A percentile compares a stretch with the other conserved stretches of the same genome.
Conservation (phyloP, 2,888 invertebrate species). For the Hermaeophaga mercurialis region DNA sequence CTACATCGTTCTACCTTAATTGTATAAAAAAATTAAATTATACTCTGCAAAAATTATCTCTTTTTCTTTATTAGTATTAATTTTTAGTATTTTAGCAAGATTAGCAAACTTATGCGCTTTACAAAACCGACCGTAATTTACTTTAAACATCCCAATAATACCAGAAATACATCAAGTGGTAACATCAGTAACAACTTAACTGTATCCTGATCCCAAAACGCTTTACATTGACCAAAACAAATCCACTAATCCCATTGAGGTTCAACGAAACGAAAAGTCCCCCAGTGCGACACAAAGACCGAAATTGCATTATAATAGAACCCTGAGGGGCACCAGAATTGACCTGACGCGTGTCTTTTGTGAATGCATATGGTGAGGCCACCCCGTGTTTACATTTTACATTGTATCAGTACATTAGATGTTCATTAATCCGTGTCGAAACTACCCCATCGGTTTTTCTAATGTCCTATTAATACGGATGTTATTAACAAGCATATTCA, state of each 20-base stretch:
- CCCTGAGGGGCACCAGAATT: conserved; percentile 45
- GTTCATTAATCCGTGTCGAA: conserved; percentile 49
- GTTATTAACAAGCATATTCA: conserved; percentile 34
- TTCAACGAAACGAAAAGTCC: conserved; percentile 49
- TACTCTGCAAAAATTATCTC: no score
- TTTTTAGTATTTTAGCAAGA: no score
- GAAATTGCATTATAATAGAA: conserved; percentile 51
- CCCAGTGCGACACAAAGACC: conserved; percentile 50
- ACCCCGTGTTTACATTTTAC: conserved; percentile 52
- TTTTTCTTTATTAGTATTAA: no score
- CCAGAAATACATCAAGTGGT: conserved; percentile 4
- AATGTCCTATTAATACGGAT: conserved; percentile 41
- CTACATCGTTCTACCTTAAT: no score
- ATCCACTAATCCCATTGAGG: conserved; percentile 26
- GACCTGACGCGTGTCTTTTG: conserved; percentile 48
- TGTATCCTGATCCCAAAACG: conserved; percentile 19
- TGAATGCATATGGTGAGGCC: conserved; percentile 44
- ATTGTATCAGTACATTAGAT: conserved; percentile 53
- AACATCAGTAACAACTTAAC: conserved; percentile 6
- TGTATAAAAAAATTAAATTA: no score
- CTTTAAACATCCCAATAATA: no score
- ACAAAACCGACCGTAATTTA: no score
- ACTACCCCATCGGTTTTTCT: conserved; percentile 37
- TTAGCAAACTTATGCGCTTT: no score
- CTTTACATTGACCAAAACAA: conserved; percentile 22